Percentiles rank a stretch among this genome's conserved stretches.
These are phyloP conservation scores for Euclidia mi DNA, from an alignment of 2,888 invertebrate species.

Conservation along the genomic window DNA sequence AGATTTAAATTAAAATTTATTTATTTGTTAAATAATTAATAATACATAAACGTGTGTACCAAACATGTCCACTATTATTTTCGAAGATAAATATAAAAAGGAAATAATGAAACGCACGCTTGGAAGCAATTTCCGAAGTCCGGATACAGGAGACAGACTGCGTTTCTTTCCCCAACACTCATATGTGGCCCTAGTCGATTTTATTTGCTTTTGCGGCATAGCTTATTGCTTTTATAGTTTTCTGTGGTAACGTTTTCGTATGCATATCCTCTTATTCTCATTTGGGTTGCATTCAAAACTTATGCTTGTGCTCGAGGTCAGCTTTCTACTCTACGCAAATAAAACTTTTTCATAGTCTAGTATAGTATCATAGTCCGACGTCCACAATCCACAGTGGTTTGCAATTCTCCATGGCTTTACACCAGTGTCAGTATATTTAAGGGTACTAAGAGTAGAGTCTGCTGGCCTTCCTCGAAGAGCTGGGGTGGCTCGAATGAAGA, in stretches of 20 bases:
- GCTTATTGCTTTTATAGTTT: slow-evolving; percentile 29
- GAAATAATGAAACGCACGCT: slow-evolving; percentile 68
- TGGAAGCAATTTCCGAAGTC: slow-evolving; percentile 64
- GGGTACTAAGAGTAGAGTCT: too few relatives aligned
- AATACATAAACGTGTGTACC: not conserved
- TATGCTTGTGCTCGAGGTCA: too few relatives aligned
- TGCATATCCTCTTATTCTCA: not conserved
- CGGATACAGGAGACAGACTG: slow-evolving; percentile 59
- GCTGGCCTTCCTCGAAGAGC: too few relatives aligned
- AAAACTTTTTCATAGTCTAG: too few relatives aligned
- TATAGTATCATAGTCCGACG: too few relatives aligned
- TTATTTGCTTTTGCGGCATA: slow-evolving; percentile 43
- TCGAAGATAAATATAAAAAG: slow-evolving; percentile 59
- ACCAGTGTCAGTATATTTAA: too few relatives aligned
- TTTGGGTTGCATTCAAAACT: too few relatives aligned
- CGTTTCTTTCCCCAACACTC: slow-evolving; percentile 51
- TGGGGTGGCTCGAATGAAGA: too few relatives aligned
- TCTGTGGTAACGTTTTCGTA: not conserved
- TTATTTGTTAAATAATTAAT: not conserved
- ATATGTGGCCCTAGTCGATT: slow-evolving; percentile 31
- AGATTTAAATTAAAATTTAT: too few relatives aligned
- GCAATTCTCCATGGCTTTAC: too few relatives aligned
- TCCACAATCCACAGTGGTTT: too few relatives aligned
- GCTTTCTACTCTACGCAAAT: too few relatives aligned
- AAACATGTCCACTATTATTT: slow-evolving; percentile 38